Base-by-base conservation (phyloP, 2,113 vertebrate genomes). In the Ancistrus triradiatus region DNA sequence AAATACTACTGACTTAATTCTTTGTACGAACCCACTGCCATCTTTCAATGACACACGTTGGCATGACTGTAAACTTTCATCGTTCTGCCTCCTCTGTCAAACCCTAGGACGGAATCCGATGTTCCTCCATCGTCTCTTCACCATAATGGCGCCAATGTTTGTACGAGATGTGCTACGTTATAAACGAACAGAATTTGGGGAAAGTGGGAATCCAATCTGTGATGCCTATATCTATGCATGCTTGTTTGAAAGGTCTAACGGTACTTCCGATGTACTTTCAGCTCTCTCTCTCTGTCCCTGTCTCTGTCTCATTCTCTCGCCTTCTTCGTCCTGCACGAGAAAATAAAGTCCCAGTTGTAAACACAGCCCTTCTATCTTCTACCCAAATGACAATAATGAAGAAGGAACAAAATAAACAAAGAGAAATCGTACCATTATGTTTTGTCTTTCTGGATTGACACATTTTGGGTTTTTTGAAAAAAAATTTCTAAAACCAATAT, bases 161-260 rank as follows among this genome's bases (percentile, higher is more conserved):
- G 58, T 74, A 28, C 76, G 68, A 61, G 35, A 61, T 68, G 18
- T 66, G 7, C 27, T 53, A 77, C 52, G 70, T 79, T 70, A 69
- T 48, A 64, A 69, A 73, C 68, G 70, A 60, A 61, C 11, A 11
- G 19, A 56, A 69, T 37, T 69, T 40, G 43, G 35, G 53, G 28
- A 58, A 52, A 57, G 24, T 63, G 68, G 68, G 46, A 38, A 59
- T 44, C 58, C 47, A 37, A 71, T 66, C 75, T 74, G 59, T 70
- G 74, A 80, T 77, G 74, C 73, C 74, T 80, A 77, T 81, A 85
- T 80, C 84, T 84, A 86, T 86, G 84, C 86, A 85, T 88, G 84
- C 81, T 83, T 69, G 77, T 74, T 76, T 81, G 79, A 77, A 61
- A 66, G 76, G 71, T 81, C 74, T 80, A 77, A 70, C 25, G 76